A percentile compares a stretch with the other conserved stretches of the same genome.
phyloP scores from a whole-genome alignment of 2,888 invertebrate genomes.

The Notodonta dromedarius region DNA sequence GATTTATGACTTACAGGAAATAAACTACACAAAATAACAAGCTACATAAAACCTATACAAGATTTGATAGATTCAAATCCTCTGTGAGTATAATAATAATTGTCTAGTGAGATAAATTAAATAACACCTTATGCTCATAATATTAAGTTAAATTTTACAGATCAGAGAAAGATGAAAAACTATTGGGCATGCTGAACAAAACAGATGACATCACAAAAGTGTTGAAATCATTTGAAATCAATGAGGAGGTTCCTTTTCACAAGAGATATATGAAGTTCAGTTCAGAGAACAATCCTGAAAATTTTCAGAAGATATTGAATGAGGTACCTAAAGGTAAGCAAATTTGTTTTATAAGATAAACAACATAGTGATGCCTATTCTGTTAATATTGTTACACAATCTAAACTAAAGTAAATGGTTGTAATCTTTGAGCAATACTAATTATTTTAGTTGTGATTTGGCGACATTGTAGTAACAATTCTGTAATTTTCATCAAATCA shows the following conservation, averaged over 20 bases:
- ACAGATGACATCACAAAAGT: constrained; percentile 39
- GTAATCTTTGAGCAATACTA: too few relatives aligned
- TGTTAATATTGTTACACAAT: too few relatives aligned
- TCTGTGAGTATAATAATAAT: constrained; percentile 56
- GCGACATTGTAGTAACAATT: too few relatives aligned
- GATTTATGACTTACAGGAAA: too few relatives aligned
- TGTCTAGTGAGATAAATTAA: too few relatives aligned
- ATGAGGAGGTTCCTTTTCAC: constrained; percentile 60
- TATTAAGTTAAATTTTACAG: constrained; percentile 39
- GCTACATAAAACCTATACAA: constrained; percentile 59
- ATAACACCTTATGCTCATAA: background rate
- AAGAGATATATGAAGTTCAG: constrained; percentile 67
- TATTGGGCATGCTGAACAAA: constrained; percentile 45
- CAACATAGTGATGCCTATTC: too few relatives aligned
- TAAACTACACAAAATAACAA: constrained; percentile 59
- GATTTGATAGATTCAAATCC: constrained; percentile 52
- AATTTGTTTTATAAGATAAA: background rate
- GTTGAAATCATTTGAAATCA: constrained; percentile 48
- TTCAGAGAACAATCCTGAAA: constrained; percentile 66
- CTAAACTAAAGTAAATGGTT: too few relatives aligned
- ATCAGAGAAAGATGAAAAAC: constrained; percentile 50
- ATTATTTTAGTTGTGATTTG: too few relatives aligned
- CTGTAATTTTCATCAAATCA: too few relatives aligned
- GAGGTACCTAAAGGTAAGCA: constrained; percentile 73
- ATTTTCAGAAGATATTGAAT: constrained; percentile 65